Evolutionary conservation across 2,113 vertebrate species (phyloP).

Genomic region (Oostethus manadensis): DNA sequence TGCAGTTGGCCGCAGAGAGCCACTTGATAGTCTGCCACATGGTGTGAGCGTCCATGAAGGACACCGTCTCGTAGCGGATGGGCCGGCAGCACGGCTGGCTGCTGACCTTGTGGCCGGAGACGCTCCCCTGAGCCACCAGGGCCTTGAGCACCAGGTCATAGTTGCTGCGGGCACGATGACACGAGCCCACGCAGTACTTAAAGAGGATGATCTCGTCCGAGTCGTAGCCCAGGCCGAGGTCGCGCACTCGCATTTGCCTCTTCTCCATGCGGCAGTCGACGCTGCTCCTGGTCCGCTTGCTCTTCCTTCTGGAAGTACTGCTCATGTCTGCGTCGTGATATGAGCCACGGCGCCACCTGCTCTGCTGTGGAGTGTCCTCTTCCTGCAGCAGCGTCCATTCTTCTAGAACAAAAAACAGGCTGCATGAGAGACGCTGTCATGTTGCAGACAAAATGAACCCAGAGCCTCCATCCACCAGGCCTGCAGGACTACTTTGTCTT

Average conservation of each 20-base stretch:
- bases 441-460: too few relatives aligned
- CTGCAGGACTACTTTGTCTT: too few relatives aligned
- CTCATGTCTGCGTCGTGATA: background rate
- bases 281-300: slow-evolving; percentile 42
- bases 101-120: slow-evolving; percentile 64
- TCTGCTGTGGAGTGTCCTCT: slow-evolving; percentile 44
- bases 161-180: slow-evolving; percentile 74
- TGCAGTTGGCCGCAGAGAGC: slow-evolving; percentile 84
- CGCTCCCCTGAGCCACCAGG: slow-evolving; percentile 67
- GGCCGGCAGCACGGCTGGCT: slow-evolving; percentile 85
- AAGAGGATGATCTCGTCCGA: slow-evolving; percentile 85
- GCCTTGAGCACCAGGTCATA: slow-evolving; percentile 80
- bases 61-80: slow-evolving; percentile 79
- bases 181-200: slow-evolving; percentile 86
- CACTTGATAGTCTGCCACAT: slow-evolving; percentile 81
- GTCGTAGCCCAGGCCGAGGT: slow-evolving; percentile 85
- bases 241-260: slow-evolving; percentile 77
- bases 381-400: slow-evolving; percentile 49
- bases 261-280: slow-evolving; percentile 76
- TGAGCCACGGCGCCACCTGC: slow-evolving; percentile 72
- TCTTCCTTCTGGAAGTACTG: slow-evolving; percentile 19
- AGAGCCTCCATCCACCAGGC: too few relatives aligned
- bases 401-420: slow-evolving; percentile 11
- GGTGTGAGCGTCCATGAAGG: slow-evolving; percentile 86
- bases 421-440: too few relatives aligned